Percentiles rank a stretch among this genome's conserved stretches.
Evolutionary conservation across 2,113 vertebrate species (phyloP).

Genomic region (Marmota monax): DNA sequence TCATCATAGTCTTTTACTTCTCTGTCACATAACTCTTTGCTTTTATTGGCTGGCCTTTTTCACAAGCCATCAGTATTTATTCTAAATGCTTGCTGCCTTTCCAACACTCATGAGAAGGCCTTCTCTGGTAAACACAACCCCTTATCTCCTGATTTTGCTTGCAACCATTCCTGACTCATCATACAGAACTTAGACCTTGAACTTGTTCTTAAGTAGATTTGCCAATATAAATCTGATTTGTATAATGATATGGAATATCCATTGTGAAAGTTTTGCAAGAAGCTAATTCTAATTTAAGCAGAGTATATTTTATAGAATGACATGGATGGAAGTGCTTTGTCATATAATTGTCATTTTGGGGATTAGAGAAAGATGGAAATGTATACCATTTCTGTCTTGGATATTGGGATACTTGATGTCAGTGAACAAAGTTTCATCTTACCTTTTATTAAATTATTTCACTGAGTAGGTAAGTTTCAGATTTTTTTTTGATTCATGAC

Average conservation of each 20-base stretch:
- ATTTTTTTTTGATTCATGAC: constrained; percentile 52
- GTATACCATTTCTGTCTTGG: constrained; percentile 31
- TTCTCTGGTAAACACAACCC: background rate
- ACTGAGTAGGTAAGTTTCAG: constrained; percentile 1
- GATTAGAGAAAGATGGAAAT: constrained; percentile 39
- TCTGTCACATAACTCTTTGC: constrained; percentile 38
- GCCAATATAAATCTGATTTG: constrained; percentile 18
- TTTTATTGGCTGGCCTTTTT: constrained; percentile 49
- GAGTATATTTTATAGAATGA: constrained; percentile 25
- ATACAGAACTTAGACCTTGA: background rate
- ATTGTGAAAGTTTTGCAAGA: constrained; percentile 52
- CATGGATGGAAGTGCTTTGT: background rate
- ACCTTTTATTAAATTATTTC: constrained; percentile 62
- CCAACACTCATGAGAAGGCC: background rate
- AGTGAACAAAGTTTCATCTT: constrained; percentile 37
- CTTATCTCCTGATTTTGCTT: background rate
- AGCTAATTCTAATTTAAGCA: constrained; percentile 35
- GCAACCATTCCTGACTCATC: background rate
- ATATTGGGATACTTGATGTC: constrained; percentile 39
- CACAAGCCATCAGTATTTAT: constrained; percentile 39
- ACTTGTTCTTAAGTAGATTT: background rate
- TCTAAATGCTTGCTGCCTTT: constrained; percentile 11
- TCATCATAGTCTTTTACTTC: constrained; percentile 42
- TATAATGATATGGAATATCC: background rate
- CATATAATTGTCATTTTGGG: constrained; percentile 17